phyloP scores from a whole-genome alignment of 2,888 invertebrate genomes.

The Oligia latruncula region DNA sequence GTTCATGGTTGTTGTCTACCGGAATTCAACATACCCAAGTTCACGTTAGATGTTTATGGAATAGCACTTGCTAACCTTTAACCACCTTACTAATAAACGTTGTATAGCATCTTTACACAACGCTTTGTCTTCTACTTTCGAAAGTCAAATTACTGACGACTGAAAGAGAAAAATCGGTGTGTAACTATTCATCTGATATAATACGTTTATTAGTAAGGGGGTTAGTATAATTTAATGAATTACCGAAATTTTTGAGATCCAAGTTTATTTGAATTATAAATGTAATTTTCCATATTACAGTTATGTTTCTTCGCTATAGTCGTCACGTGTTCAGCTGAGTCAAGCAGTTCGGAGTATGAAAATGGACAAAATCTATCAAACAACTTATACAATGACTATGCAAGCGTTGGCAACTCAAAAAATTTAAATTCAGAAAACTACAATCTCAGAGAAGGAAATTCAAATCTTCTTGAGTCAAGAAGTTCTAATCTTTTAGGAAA shows the following conservation, averaged over 20 bases:
- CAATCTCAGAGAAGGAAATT: neutral
- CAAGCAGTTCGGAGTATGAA: neutral
- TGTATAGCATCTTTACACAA: no score
- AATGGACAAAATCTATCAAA: neutral
- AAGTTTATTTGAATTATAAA: neutral
- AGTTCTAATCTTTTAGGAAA: neutral
- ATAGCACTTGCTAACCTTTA: no score
- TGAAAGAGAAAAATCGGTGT: no score
- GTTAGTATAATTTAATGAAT: no score
- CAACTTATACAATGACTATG: neutral
- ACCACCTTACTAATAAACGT: no score
- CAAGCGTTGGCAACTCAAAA: neutral
- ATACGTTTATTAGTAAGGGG: no score
- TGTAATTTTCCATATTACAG: neutral
- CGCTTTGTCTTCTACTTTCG: no score
- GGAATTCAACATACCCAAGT: no score
- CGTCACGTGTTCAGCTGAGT: slow-evolving; percentile 7
- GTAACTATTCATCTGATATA: no score
- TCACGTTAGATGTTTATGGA: neutral
- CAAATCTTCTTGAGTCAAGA: slow-evolving; percentile 6
- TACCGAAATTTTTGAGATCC: neutral
- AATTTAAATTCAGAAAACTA: neutral
- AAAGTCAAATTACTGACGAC: no score
- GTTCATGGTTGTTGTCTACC: neutral
- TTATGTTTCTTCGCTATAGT: slow-evolving; percentile 13